Evolutionary conservation across 2,797 vertebrate species (phyloP).

Genomic region (Amniataba percoides): DNA sequence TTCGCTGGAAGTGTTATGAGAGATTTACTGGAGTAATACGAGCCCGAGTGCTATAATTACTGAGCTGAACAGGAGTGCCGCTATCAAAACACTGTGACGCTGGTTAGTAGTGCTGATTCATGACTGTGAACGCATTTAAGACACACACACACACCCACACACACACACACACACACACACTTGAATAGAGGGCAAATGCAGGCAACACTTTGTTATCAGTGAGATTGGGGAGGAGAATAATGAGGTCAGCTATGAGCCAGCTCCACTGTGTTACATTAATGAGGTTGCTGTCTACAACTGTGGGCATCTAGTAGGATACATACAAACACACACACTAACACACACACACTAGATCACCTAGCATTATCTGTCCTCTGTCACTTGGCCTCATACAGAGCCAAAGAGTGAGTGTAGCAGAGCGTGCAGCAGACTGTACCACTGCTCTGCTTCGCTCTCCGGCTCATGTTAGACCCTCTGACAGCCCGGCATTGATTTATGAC

Average conservation of each 20-base stretch:
- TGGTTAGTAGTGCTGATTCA: conserved; percentile 64
- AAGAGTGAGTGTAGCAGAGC: conserved; percentile 34
- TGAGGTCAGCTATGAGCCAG: conserved; percentile 67
- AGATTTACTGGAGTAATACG: conserved; percentile 54
- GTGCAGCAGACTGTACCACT: conserved; percentile 35
- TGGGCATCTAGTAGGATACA: conserved; percentile 55
- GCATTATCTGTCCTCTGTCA: conserved; percentile 65
- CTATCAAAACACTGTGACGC: conserved; percentile 55
- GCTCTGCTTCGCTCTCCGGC: conserved; percentile 52
- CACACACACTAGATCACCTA: conserved; percentile 56
- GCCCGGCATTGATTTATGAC: conserved; percentile 81
- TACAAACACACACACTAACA: conserved; percentile 51
- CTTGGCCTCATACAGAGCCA: conserved; percentile 23
- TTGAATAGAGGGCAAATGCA: conserved; percentile 49
- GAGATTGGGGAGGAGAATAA: conserved; percentile 63
- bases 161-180: conserved; percentile 10
- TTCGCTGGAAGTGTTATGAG: conserved; percentile 49
- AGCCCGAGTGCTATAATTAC: conserved; percentile 56
- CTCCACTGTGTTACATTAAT: conserved; percentile 67
- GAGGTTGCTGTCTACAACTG: conserved; percentile 63
- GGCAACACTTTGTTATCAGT: conserved; percentile 58
- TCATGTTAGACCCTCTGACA: conserved; percentile 79
- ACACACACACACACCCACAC: conserved; percentile 6
- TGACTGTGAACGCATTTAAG: conserved; percentile 38
- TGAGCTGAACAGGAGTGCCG: conserved; percentile 57